A percentile compares a stretch with the other conserved stretches of the same genome.
These are phyloP conservation scores for Ennomos quercinarius DNA, from an alignment of 2,888 invertebrate genomes.

Conservation along the genomic window DNA sequence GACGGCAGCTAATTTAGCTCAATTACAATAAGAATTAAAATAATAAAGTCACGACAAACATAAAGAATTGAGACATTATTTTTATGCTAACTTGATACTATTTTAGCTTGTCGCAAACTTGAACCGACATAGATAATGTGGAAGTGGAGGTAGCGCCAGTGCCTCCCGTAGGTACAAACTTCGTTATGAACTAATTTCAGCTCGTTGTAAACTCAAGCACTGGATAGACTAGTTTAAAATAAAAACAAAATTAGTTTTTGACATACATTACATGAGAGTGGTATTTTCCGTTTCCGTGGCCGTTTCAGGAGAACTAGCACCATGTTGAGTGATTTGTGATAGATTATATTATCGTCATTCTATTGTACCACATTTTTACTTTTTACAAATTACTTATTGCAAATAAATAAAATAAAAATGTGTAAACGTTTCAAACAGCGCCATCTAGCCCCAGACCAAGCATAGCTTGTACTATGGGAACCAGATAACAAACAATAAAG, in stretches of 20 bases:
- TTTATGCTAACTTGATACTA: constrained; percentile 9
- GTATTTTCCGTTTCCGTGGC: too few species aligned
- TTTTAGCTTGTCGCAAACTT: constrained; percentile 12
- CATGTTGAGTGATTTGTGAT: background rate
- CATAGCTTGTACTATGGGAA: too few species aligned
- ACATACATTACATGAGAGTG: background rate
- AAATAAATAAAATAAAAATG: too few species aligned
- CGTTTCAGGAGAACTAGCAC: too few species aligned
- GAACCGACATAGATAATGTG: background rate
- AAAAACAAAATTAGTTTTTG: constrained; percentile 17
- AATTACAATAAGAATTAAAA: constrained; percentile 27
- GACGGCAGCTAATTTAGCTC: constrained; percentile 24
- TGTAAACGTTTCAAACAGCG: too few species aligned
- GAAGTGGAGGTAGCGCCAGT: background rate
- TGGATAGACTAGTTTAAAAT: constrained; percentile 21
- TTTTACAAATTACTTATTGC: too few species aligned
- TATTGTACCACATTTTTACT: too few species aligned
- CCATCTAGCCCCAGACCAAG: too few species aligned
- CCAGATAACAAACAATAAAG: too few species aligned
- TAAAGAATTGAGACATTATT: constrained; percentile 27
- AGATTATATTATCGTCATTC: background rate
- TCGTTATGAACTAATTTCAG: constrained; percentile 24
- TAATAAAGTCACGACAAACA: constrained; percentile 27
- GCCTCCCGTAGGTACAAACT: constrained; percentile 9
- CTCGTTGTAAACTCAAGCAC: constrained; percentile 14